Evolutionary conservation across 2,797 vertebrate species (phyloP).

Genomic region (Phalloptychus januarius): DNA sequence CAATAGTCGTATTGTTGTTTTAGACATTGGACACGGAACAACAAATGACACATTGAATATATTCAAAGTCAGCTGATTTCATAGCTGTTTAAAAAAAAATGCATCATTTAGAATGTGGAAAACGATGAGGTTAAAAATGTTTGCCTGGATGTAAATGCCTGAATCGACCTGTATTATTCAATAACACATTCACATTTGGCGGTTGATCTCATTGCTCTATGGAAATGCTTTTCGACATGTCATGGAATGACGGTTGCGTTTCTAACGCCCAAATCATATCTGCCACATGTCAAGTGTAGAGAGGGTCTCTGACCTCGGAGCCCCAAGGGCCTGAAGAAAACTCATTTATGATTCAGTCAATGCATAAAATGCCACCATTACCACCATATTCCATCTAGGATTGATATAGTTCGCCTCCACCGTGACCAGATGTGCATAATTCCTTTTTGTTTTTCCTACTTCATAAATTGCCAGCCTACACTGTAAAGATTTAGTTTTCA

Average conservation of each 20-base stretch:
- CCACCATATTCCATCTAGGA: not conserved
- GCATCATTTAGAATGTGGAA: not conserved
- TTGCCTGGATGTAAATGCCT: not conserved
- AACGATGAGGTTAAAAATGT: not conserved
- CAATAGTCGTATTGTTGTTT: too few relatives aligned
- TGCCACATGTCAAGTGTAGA: too few relatives aligned
- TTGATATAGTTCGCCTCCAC: not conserved
- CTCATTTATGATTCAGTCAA: not conserved
- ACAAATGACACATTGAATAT: not conserved
- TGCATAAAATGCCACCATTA: not conserved
- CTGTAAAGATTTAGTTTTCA: not conserved
- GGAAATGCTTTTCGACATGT: not conserved
- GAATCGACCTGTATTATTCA: not conserved
- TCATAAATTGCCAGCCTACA: not conserved
- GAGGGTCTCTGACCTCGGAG: too few relatives aligned
- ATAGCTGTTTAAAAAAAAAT: not conserved
- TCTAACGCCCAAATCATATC: not conserved
- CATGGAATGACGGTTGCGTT: not conserved
- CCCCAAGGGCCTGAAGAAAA: too few relatives aligned
- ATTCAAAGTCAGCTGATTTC: not conserved
- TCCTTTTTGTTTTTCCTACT: not conserved
- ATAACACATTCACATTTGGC: not conserved
- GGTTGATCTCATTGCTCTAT: not conserved
- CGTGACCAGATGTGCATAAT: not conserved
- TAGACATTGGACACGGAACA: too few relatives aligned